Evolutionary conservation across 2,113 vertebrate genomes (phyloP), one percentile per base, ranked within the genome.

Genomic region (Mustelus asterias): DNA sequence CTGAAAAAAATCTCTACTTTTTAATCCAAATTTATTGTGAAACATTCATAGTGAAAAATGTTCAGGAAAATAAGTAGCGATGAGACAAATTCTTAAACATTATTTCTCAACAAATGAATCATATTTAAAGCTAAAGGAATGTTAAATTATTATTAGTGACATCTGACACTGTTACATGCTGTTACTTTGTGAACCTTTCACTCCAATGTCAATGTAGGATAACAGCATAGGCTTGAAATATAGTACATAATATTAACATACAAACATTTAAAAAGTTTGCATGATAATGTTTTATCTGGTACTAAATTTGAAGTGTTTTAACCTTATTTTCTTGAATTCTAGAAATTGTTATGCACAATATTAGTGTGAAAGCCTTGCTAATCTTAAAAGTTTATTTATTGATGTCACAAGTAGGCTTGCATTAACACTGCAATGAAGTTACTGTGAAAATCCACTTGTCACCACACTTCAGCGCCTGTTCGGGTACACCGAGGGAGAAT

Each of bases 11-110:
- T 54, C 1, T 11, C 67, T 70, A 95, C 94, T 22, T 76, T 72
- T 95, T 95, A 95, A 70, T 72, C 67, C 41, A 48, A 70, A 70
- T 70, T 26, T 44, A 70, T 94, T 11, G 37, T 95, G 67, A 70
- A 72, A 95, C 76, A 76, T 72, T 48, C 70, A 95, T n/a, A 16
- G 54, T 95, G 67, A 95, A 95, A 95, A 72, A 95, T 95, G 93
- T 95, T 70, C 22, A 95, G 41, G 41, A 95, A 95, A 54, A 95
- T 95, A 72, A 72, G 67, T 54, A 95, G 41, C 54, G 69, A 95
- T 69, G 54, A 48, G 67, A n/a, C 41, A 95, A 72, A 95, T 76
- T 44, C 94, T 95, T 44, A 95, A 95, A 54, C 72, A 95, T 95
- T 95, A 67, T 72, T 95, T 60, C 26, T 76, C 69, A 95, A 95